phyloP scores from a whole-genome alignment of 1,140 invertebrate species.

The Listronotus oregonensis region DNA sequence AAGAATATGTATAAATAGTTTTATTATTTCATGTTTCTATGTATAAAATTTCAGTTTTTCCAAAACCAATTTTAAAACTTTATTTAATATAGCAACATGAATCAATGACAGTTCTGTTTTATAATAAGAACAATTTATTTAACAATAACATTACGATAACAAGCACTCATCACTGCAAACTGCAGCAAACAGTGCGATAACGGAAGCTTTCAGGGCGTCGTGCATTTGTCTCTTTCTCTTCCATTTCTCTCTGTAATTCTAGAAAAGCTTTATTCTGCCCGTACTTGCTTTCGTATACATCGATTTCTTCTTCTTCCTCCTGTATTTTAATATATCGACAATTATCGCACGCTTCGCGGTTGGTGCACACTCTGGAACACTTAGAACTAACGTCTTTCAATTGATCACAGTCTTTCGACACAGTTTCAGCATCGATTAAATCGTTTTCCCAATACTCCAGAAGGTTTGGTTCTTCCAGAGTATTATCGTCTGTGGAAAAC shows the following conservation, averaged over 20 bases:
- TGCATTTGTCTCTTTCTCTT: constrained; percentile 37
- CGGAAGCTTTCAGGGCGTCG: constrained; percentile 44
- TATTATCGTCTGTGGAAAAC: constrained; percentile 25
- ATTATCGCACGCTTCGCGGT: constrained; percentile 20
- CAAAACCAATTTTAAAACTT: too few species aligned
- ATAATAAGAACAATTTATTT: neutral
- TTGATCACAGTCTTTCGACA: constrained; percentile 23
- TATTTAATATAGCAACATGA: too few species aligned
- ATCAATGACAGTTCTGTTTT: too few species aligned
- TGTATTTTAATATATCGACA: constrained; percentile 27
- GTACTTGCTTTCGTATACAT: constrained; percentile 51
- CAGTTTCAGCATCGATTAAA: constrained; percentile 17
- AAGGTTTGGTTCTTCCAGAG: constrained; percentile 36
- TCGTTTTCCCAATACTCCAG: constrained; percentile 49
- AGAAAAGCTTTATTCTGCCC: constrained; percentile 50
- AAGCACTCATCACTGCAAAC: constrained; percentile 44
- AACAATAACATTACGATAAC: constrained; percentile 6
- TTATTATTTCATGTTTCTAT: too few species aligned
- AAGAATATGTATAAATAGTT: too few species aligned
- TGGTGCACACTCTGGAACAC: constrained; percentile 11
- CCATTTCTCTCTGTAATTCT: constrained; percentile 43
- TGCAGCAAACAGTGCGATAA: constrained; percentile 53
- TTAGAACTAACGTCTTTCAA: constrained; percentile 11
- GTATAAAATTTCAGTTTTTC: too few species aligned
- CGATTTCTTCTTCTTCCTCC: constrained; percentile 45